These are phyloP conservation scores for Scartelaos histophorus DNA, from an alignment of 2,113 vertebrate species.

Conservation along the genomic window DNA sequence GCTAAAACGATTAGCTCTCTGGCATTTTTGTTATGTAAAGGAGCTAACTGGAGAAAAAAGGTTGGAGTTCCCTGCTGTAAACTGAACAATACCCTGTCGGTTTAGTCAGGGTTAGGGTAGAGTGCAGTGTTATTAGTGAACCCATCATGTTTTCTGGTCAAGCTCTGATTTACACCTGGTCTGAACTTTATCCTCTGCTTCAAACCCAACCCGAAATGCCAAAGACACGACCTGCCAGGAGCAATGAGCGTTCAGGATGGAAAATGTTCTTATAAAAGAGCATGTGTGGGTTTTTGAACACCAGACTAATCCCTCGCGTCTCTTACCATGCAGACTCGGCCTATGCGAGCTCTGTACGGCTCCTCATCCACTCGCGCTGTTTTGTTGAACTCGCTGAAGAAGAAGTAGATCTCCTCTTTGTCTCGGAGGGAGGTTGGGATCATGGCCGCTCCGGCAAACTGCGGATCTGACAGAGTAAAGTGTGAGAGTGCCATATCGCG, in stretches of 20 bases:
- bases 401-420: slow-evolving; percentile 82
- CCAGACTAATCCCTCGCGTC: not conserved
- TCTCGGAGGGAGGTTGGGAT: slow-evolving; percentile 62
- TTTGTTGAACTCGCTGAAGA: slow-evolving; percentile 82
- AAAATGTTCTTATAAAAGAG: not conserved
- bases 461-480: slow-evolving; percentile 66
- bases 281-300: not conserved
- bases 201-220: not conserved
- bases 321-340: slow-evolving; percentile 79
- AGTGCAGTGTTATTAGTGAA: no score
- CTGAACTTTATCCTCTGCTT: not conserved
- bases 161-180: not conserved
- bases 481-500: not conserved
- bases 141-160: not conserved
- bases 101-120: no score
- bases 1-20: no score
- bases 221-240: not conserved
- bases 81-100: no score
- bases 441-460: slow-evolving; percentile 79
- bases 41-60: no score
- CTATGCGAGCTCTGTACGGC: slow-evolving; percentile 77
- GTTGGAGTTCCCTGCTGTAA: no score
- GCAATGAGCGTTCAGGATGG: not conserved
- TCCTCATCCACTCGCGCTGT: slow-evolving; percentile 76
- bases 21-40: no score